These are phyloP conservation scores for Coregonus clupeaformis DNA, from an alignment of 2,113 vertebrate species.

Conservation along the genomic window DNA sequence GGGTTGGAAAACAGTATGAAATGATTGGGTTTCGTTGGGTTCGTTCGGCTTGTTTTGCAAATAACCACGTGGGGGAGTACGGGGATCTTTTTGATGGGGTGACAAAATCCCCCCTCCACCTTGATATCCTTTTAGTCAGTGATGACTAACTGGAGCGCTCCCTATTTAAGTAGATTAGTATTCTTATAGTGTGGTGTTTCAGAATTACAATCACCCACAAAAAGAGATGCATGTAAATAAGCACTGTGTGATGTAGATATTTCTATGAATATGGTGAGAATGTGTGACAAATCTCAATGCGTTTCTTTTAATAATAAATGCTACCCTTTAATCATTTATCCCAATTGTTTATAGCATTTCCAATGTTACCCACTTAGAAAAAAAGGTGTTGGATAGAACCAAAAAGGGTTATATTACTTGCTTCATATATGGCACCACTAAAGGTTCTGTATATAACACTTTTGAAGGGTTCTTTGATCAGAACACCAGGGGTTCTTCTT, in stretches of 20 bases:
- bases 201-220: conserved; percentile 40
- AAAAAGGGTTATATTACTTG: too few species aligned
- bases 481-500: too few species aligned
- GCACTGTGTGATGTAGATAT: conserved; percentile 10
- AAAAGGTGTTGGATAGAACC: not conserved
- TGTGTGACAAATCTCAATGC: not conserved
- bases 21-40: conserved; percentile 61
- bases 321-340: too few species aligned
- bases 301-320: not conserved
- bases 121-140: conserved; percentile 62
- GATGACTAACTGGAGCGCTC: conserved; percentile 56
- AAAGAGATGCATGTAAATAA: conserved; percentile 34
- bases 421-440: too few species aligned
- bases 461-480: too few species aligned
- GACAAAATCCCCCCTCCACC: conserved; percentile 38
- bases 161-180: conserved; percentile 60
- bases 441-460: too few species aligned
- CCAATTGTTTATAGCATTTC: conserved; percentile 47
- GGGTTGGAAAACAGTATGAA: conserved; percentile 59
- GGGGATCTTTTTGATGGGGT: conserved; percentile 65
- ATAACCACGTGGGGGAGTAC: conserved; percentile 85
- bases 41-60: conserved; percentile 77
- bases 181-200: conserved; percentile 11
- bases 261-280: not conserved
- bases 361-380: conserved; percentile 33